A percentile compares a stretch with the other conserved stretches of the same genome.
These are phyloP conservation scores for Siniperca chuatsi DNA, from an alignment of 2,113 vertebrate genomes.

Conservation along the genomic window DNA sequence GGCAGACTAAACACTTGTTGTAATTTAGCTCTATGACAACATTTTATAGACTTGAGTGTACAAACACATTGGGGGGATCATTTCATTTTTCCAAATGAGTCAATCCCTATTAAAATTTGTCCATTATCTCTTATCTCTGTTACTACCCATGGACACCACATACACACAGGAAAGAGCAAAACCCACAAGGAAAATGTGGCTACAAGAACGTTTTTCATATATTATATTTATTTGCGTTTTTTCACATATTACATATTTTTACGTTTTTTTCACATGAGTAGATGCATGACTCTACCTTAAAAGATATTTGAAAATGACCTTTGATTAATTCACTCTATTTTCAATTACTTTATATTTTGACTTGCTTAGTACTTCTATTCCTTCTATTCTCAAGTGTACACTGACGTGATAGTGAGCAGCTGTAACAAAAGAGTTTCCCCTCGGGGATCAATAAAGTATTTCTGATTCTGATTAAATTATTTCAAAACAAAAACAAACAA, in stretches of 20 bases:
- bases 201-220: background rate
- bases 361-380: too few species aligned
- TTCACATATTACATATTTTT: background rate
- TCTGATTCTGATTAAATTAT: too few species aligned
- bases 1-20: background rate
- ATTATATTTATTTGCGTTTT: background rate
- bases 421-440: too few species aligned
- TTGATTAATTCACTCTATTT: background rate
- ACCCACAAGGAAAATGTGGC: background rate
- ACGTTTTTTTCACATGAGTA: background rate
- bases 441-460: too few species aligned
- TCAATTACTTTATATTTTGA: too few species aligned
- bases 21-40: background rate
- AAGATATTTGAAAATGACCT: background rate
- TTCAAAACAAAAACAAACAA: background rate
- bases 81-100: background rate
- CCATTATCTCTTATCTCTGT: background rate
- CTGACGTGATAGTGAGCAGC: too few species aligned
- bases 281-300: background rate
- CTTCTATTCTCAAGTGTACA: too few species aligned
- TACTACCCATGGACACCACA: background rate
- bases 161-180: background rate
- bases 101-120: background rate
- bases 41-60: background rate
- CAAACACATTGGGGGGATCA: background rate